Evolutionary conservation across 2,797 vertebrate genomes (phyloP).

Genomic region (Cirrhinus mrigala): DNA sequence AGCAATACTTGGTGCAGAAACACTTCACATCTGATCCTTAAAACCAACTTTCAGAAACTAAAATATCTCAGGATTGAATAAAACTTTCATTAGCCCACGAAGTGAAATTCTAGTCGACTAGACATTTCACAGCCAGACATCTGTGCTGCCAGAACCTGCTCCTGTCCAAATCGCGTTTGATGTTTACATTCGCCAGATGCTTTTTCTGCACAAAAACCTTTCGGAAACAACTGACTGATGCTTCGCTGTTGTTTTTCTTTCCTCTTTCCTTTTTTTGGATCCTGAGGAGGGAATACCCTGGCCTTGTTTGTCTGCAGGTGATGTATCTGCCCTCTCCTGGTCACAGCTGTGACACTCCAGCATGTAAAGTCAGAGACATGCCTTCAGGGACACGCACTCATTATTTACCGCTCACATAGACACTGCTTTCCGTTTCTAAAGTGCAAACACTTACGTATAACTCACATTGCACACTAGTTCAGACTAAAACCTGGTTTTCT

Average conservation of each 20-base stretch:
- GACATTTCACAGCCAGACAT: background rate
- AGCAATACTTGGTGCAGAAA: background rate
- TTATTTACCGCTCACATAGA: slow-evolving; percentile 57
- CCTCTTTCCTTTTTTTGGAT: background rate
- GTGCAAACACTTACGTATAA: background rate
- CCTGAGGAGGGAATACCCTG: slow-evolving; percentile 43
- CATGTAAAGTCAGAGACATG: slow-evolving; percentile 63
- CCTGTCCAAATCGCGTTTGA: background rate
- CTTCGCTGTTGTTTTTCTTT: background rate
- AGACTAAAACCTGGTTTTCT: background rate
- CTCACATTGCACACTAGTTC: no score
- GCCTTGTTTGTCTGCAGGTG: slow-evolving; percentile 52
- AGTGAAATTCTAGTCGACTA: background rate
- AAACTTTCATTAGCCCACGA: background rate
- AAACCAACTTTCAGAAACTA: background rate
- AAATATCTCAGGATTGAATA: background rate
- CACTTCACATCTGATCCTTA: background rate
- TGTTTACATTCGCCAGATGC: background rate
- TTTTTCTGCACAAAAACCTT: background rate
- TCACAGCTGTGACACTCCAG: slow-evolving; percentile 65
- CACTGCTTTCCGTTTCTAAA: background rate
- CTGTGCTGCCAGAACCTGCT: background rate
- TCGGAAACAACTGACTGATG: background rate
- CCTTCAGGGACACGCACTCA: slow-evolving; percentile 54
- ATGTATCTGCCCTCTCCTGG: slow-evolving; percentile 59